These are phyloP conservation scores for Nebria salina DNA, from an alignment of 2,888 invertebrate species.

Conservation along the genomic window DNA sequence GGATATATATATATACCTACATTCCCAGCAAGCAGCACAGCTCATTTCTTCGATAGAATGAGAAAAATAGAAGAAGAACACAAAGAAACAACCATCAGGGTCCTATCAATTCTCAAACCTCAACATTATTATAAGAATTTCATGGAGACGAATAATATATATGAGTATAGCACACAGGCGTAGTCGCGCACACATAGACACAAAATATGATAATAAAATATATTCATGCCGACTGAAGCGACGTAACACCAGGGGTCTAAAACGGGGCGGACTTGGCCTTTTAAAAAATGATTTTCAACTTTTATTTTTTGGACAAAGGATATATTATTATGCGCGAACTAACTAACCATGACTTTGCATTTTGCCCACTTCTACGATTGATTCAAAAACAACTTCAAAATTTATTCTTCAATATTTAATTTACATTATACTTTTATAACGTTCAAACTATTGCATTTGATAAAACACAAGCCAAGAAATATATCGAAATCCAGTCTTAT, in stretches of 20 bases:
- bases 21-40: slow-evolving; percentile 15
- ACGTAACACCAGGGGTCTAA: slow-evolving; percentile 51
- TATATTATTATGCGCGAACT: slow-evolving; percentile 2
- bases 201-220: slow-evolving; percentile 44
- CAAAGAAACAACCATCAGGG: slow-evolving; percentile 16
- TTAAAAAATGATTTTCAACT: slow-evolving; percentile 49
- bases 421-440: no score
- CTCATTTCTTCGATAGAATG: slow-evolving; percentile 25
- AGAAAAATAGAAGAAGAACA: slow-evolving; percentile 17
- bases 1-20: slow-evolving; percentile 7
- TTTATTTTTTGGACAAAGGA: slow-evolving; percentile 48
- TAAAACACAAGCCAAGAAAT: no score
- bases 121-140: slow-evolving; percentile 37
- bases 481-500: no score
- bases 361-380: not conserved
- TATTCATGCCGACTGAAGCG: slow-evolving; percentile 26
- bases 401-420: no score
- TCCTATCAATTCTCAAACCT: slow-evolving; percentile 37
- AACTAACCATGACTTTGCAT: slow-evolving; percentile 23
- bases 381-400: not conserved
- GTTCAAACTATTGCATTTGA: no score
- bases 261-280: slow-evolving; percentile 39
- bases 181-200: not conserved
- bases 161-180: slow-evolving; percentile 32
- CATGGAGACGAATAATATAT: slow-evolving; percentile 27